phyloP scores from a whole-genome alignment of 2,113 vertebrate species.

The Bathybates hornii region DNA sequence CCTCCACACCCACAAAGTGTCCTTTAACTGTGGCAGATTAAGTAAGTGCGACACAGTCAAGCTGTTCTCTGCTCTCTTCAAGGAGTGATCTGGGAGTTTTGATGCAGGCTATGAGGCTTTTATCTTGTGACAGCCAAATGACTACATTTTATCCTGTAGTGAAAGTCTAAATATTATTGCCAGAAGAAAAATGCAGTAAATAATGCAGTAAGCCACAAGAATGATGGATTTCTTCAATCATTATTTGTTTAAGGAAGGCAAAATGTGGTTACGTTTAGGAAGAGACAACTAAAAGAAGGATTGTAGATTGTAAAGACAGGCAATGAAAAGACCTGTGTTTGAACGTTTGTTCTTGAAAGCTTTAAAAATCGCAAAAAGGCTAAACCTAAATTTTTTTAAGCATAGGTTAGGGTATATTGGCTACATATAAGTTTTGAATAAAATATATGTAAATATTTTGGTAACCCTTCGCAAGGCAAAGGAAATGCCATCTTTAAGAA shows the following conservation, averaged over 20 bases:
- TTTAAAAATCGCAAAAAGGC: background rate
- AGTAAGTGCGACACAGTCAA: background rate
- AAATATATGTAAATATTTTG: background rate
- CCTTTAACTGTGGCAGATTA: background rate
- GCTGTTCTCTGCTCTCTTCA: background rate
- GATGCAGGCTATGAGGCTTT: background rate
- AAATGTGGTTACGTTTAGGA: background rate
- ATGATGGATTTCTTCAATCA: background rate
- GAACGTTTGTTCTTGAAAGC: background rate
- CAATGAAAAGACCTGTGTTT: background rate
- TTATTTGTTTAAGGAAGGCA: background rate
- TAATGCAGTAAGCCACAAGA: background rate
- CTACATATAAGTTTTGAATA: background rate
- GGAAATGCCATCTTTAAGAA: background rate
- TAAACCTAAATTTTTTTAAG: background rate
- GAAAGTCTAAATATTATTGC: background rate
- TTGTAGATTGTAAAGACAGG: background rate
- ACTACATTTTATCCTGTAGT: background rate
- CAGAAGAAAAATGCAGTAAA: background rate
- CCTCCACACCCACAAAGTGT: background rate
- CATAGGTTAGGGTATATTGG: background rate
- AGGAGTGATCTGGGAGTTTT: background rate
- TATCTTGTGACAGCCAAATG: background rate
- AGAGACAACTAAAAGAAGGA: background rate
- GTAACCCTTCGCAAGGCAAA: background rate